Conservation (phyloP, 2,888 invertebrate species). For the Meghimatium bilineatum region DNA sequence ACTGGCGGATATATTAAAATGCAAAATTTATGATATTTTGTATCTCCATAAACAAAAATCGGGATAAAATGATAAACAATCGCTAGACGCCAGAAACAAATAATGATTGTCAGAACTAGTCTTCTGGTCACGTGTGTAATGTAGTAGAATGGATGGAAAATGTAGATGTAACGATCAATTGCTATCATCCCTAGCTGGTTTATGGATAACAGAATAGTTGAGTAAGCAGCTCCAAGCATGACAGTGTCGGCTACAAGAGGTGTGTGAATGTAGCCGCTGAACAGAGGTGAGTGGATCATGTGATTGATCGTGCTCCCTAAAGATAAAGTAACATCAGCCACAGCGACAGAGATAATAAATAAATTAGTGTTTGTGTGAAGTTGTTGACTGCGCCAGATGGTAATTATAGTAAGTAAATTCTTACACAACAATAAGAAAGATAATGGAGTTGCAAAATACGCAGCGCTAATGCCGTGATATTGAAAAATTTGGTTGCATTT, state of each 20-base stretch:
- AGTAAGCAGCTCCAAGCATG: not conserved
- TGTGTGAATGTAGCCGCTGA: not conserved
- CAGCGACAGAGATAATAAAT: not conserved
- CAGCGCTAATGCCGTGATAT: too few relatives aligned
- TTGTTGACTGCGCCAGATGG: not conserved
- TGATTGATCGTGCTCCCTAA: too few relatives aligned
- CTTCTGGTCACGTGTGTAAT: not conserved
- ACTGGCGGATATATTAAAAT: not conserved
- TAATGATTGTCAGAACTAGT: not conserved
- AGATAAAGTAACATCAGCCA: not conserved
- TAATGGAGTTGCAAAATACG: too few relatives aligned
- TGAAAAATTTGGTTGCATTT: too few relatives aligned
- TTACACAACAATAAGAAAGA: not conserved
- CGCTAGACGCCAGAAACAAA: not conserved
- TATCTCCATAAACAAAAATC: not conserved
- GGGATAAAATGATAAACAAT: not conserved
- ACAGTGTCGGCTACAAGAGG: not conserved
- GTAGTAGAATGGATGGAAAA: constrained; percentile 18
- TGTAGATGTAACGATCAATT: constrained; percentile 8
- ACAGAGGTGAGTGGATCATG: not conserved
- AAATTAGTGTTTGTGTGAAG: not conserved
- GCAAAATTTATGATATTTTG: not conserved
- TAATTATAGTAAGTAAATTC: not conserved
- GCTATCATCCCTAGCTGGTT: constrained; percentile 5
- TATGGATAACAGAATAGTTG: not conserved